Evolutionary conservation across 2,113 vertebrate genomes (phyloP).

Genomic region (Seriola dumerili): DNA sequence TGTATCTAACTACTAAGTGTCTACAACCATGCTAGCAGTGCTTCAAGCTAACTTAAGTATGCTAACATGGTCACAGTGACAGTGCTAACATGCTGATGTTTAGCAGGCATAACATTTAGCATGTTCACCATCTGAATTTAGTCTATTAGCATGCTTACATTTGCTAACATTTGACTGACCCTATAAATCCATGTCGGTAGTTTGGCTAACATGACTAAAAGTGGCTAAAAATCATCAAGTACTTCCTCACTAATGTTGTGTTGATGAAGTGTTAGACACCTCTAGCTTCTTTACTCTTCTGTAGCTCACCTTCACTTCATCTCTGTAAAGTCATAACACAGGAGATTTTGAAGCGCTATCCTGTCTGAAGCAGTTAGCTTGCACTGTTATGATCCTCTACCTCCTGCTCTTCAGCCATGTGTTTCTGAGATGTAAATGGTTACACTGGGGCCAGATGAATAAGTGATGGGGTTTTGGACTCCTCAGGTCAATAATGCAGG

Average conservation of each 20-base stretch:
- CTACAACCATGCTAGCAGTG: no score
- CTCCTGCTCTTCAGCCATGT: background rate
- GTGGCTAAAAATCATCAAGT: background rate
- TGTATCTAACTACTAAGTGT: no score
- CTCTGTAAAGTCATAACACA: background rate
- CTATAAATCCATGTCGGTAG: no score
- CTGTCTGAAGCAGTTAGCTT: background rate
- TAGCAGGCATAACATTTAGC: no score
- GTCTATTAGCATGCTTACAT: no score
- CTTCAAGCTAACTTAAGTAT: no score
- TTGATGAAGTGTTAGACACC: background rate
- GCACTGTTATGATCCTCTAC: slow-evolving; percentile 13
- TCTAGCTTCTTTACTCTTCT: background rate
- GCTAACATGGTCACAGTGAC: no score
- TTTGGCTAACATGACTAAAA: no score
- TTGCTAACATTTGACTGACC: no score
- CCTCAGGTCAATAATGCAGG: slow-evolving; percentile 64
- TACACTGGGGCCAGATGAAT: slow-evolving; percentile 47
- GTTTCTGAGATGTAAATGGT: slow-evolving; percentile 21
- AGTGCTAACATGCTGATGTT: no score
- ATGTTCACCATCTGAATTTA: no score
- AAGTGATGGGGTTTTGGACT: slow-evolving; percentile 44
- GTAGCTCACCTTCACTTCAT: background rate
- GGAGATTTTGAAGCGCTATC: background rate
- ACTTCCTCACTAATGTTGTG: background rate